These are phyloP conservation scores for Cranoglanis bouderius DNA, from an alignment of 2,113 vertebrate genomes.

Conservation along the genomic window DNA sequence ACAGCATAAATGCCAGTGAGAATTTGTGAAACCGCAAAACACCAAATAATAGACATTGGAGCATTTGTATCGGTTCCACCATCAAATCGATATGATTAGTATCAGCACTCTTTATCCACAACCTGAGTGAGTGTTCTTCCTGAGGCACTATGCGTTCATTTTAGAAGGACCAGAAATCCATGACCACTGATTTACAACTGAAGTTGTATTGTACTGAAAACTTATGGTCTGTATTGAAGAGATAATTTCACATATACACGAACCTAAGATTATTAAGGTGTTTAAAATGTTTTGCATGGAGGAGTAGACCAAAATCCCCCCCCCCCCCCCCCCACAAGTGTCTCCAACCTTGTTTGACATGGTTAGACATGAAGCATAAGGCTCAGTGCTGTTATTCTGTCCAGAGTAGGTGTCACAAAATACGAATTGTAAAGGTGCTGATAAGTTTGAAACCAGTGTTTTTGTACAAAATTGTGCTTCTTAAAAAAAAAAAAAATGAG, in stretches of 20 bases:
- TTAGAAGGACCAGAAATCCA: neutral
- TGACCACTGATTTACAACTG: neutral
- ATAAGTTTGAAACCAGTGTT: neutral
- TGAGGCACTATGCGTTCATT: neutral
- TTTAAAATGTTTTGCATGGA: neutral
- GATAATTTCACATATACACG: neutral
- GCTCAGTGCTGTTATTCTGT: neutral
- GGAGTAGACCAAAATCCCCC: neutral
- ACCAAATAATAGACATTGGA: neutral
- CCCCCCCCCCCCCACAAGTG: neutral
- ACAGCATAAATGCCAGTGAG: neutral
- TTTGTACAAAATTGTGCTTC: neutral
- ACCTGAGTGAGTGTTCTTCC: neutral
- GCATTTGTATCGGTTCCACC: neutral
- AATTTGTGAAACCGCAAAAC: constrained; percentile 15
- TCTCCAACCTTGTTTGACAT: neutral
- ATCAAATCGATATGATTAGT: neutral
- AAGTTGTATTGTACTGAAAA: neutral
- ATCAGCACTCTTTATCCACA: neutral
- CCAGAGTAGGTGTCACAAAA: neutral
- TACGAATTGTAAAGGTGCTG: neutral
- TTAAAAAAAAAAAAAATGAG: neutral
- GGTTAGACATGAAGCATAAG: neutral
- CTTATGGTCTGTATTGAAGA: neutral
- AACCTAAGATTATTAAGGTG: neutral